Base-by-base conservation (phyloP, 2,797 vertebrate species). In the Peromyscus eremicus region DNA sequence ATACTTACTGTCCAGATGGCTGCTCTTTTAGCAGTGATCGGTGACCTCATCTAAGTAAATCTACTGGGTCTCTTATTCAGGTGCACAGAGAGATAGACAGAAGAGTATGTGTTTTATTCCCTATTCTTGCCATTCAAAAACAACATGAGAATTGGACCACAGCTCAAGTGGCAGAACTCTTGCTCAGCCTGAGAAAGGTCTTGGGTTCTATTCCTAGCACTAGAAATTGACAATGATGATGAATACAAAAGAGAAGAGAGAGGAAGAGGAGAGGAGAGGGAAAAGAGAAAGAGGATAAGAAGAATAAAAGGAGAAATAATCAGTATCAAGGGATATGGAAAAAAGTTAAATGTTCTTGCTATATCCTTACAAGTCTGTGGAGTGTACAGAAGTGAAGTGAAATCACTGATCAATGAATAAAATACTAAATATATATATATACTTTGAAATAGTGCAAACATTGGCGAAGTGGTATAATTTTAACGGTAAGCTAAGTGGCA, bases 101-200 rank as follows among this genome's bases (percentile, higher is more conserved):
- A 34, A 9, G 0, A 7, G 6, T 10, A 4, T 25, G 9, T 40
- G 8, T n/a, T 81, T 64, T 62, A 62, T 70, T 34, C 29, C 13
- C 6, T 49, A 17, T 55, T 84, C 6, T 66, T 75, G 43, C 1
- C 73, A 84, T 75, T 60, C 60, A 29, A 85, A 77, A 91, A 27
- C 16, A 75, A 1, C 25, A 34, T 37, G 5, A 0, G 0, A 34
- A 6, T 1, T 34, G 6, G 0, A 12, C 13, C 16, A 12, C 43
- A 62, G 16, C 6, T 34, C 43, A 23, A 23, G 0, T 40, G 57
- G 11, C 6, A 40, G 40, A 76, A 17, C 12, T 2, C 0, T 34
- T 66, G 4, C 34, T 37, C 19, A 52, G 14, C 23, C 2, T 21
- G 14, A 43, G 9, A 37, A 60, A 34, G 27, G 11, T 2, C n/a